Evolutionary conservation across 2,888 invertebrate species (phyloP).

Genomic region (Pterostichus madidus): DNA sequence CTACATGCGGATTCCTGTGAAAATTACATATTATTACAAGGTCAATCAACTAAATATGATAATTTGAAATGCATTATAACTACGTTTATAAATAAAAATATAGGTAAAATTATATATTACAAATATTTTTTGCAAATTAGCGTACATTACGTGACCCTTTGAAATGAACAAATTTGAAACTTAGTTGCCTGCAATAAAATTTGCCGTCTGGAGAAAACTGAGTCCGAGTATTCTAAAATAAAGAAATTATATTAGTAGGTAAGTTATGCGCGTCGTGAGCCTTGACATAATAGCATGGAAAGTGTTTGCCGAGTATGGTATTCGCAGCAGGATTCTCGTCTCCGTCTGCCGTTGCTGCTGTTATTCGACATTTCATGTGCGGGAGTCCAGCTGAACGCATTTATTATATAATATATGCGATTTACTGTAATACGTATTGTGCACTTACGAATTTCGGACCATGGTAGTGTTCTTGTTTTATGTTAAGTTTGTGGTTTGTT

Average conservation of each 20-base stretch:
- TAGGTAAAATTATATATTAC: too few species aligned
- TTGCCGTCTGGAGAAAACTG: neutral
- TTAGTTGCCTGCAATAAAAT: too few species aligned
- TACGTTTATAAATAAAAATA: too few species aligned
- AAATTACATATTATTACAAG: too few species aligned
- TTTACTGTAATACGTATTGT: neutral
- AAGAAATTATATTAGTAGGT: constrained; percentile 18
- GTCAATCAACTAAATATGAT: too few species aligned
- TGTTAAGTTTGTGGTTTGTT: too few species aligned
- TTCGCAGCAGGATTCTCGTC: neutral
- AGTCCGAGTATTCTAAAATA: neutral
- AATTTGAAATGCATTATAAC: too few species aligned
- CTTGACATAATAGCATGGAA: constrained; percentile 63
- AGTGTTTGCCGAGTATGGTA: constrained; percentile 60
- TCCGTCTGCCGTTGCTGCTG: neutral
- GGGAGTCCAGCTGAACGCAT: constrained; percentile 16
- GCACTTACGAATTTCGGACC: neutral
- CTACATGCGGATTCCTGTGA: too few species aligned
- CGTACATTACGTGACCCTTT: too few species aligned
- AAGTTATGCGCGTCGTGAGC: constrained; percentile 2
- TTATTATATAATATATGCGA: neutral
- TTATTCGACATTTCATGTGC: constrained; percentile 13
- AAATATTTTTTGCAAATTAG: too few species aligned
- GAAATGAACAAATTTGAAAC: too few species aligned
- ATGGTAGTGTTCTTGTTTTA: neutral